A percentile compares a stretch with the other conserved stretches of the same genome.
phyloP scores from a whole-genome alignment of 2,888 invertebrate species.

The Clistopyga incitator region DNA sequence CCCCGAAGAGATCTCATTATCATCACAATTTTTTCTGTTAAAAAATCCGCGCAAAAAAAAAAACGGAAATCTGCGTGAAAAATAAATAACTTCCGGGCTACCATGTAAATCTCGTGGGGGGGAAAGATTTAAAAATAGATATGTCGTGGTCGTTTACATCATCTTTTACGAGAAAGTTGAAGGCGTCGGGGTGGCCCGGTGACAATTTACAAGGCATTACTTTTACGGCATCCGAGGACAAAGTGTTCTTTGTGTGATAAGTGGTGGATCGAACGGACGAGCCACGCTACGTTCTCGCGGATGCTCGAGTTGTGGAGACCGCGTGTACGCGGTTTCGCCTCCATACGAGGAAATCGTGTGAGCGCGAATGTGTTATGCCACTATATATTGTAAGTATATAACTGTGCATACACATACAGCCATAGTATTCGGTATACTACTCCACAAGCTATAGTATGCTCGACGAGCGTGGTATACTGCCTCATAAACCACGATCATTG shows the following conservation, averaged over 20 bases:
- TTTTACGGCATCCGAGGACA: constrained; percentile 74
- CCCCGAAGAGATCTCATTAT: neutral
- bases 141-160: constrained; percentile 34
- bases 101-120: constrained; percentile 21
- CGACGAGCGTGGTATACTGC: constrained; percentile 78
- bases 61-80: neutral
- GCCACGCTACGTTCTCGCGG: constrained; percentile 22
- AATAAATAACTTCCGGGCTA: constrained; percentile 1
- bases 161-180: constrained; percentile 44
- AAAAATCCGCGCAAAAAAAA: neutral
- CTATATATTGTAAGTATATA: neutral
- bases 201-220: constrained; percentile 75
- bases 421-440: constrained; percentile 9
- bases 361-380: constrained; percentile 9
- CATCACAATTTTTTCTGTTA: too few relatives aligned
- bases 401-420: constrained; percentile 35
- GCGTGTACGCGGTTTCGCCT: constrained; percentile 48
- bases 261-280: constrained; percentile 65
- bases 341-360: constrained; percentile 36
- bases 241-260: constrained; percentile 76
- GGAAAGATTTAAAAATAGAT: constrained; percentile 29
- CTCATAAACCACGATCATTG: constrained; percentile 83
- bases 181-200: constrained; percentile 41
- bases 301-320: constrained; percentile 33
- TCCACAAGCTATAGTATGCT: constrained; percentile 23